A percentile compares a stretch with the other conserved stretches of the same genome.
Evolutionary conservation across 2,797 vertebrate species (phyloP).

Genomic region (Sandelia bainsii): DNA sequence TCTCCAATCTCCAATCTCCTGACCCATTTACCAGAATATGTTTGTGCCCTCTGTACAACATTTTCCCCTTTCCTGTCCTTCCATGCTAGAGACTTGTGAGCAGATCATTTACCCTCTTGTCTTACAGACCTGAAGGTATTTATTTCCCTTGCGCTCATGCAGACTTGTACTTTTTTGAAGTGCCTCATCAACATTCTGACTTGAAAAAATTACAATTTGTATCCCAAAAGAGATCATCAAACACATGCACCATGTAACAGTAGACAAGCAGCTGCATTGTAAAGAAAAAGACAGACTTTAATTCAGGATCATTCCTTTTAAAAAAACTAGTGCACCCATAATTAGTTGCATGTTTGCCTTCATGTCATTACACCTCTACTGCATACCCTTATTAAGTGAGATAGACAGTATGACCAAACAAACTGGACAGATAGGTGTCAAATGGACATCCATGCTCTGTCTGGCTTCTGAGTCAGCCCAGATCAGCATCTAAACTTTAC

Average conservation of each 20-base stretch:
- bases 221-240: not conserved
- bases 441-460: constrained; percentile 36
- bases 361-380: constrained; percentile 1
- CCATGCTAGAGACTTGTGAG: constrained; percentile 16
- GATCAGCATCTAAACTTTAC: constrained; percentile 45
- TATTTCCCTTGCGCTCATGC: not conserved
- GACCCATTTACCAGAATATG: constrained; percentile 45
- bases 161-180: not conserved
- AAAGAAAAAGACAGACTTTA: not conserved
- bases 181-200: constrained; percentile 4
- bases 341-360: not conserved
- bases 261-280: not conserved
- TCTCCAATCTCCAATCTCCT: constrained; percentile 21
- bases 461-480: constrained; percentile 50
- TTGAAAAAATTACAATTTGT: not conserved
- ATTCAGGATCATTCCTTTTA: not conserved
- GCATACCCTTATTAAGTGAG: constrained; percentile 2
- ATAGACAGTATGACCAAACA: constrained; percentile 14
- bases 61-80: constrained; percentile 4
- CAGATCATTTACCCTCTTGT: constrained; percentile 13
- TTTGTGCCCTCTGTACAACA: constrained; percentile 19
- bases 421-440: constrained; percentile 56
- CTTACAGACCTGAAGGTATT: constrained; percentile 16
- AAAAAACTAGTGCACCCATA: not conserved
- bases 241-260: not conserved